Percentiles rank a stretch among this genome's conserved stretches.
Conservation (phyloP, 2,113 vertebrate genomes). For the Motacilla alba region DNA sequence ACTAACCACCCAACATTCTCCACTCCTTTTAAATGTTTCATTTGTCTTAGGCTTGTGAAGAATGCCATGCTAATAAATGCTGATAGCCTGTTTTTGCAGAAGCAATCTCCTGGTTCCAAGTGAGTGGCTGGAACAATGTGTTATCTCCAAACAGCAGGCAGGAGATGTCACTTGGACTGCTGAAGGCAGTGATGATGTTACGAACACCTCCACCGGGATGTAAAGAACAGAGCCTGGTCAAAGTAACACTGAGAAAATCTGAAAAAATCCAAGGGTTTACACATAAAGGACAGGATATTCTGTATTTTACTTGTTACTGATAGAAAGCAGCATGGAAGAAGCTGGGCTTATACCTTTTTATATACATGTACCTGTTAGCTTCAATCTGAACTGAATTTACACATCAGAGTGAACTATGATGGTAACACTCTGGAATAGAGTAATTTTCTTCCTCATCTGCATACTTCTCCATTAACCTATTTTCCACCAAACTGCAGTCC, state of each 20-base stretch:
- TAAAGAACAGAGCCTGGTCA: not conserved
- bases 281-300: not conserved
- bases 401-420: not conserved
- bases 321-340: not conserved
- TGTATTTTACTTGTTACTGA: not conserved
- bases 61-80: slow-evolving; percentile 12
- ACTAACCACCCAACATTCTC: not conserved
- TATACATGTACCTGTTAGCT: not conserved
- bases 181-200: not conserved
- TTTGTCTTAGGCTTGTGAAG: not conserved
- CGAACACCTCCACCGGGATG: not conserved
- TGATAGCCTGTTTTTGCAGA: slow-evolving; percentile 6
- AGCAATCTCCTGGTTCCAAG: slow-evolving; percentile 21
- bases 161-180: not conserved
- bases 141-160: not conserved
- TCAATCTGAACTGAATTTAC: not conserved
- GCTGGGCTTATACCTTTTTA: not conserved
- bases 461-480: not conserved
- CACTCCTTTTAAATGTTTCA: slow-evolving; percentile 10
- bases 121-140: not conserved
- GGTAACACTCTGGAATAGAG: not conserved
- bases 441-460: not conserved
- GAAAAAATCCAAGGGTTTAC: not conserved
- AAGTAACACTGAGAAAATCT: not conserved
- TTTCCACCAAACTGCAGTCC: not conserved